Conservation (phyloP, 2,113 vertebrate genomes). For the Progne subis region DNA sequence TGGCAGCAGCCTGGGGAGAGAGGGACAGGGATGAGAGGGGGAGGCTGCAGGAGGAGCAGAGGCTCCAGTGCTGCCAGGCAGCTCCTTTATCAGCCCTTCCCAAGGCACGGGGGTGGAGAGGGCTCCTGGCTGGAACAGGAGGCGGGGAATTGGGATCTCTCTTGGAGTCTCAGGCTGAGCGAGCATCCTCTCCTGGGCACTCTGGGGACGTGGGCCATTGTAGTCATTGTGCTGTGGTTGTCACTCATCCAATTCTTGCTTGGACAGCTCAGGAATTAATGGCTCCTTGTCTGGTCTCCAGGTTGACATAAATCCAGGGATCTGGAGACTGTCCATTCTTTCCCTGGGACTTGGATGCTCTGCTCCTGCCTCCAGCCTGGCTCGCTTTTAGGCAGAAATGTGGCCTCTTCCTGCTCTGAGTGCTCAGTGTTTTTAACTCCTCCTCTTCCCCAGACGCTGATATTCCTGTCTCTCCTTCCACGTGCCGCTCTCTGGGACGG, state of each 20-base stretch:
- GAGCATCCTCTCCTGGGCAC: neutral
- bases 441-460: neutral
- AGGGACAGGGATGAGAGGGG: neutral
- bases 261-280: constrained; percentile 29
- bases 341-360: neutral
- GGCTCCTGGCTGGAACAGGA: neutral
- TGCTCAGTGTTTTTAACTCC: neutral
- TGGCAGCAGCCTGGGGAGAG: neutral
- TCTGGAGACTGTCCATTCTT: neutral
- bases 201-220: neutral
- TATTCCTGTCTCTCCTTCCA: neutral
- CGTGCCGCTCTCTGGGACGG: rapidly evolving
- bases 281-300: neutral
- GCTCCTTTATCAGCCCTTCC: neutral
- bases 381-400: neutral
- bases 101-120: neutral
- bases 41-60: neutral
- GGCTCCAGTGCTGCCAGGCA: neutral
- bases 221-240: neutral
- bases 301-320: constrained; percentile 26
- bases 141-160: neutral
- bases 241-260: neutral
- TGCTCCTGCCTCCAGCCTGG: neutral
- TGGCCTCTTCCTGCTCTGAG: neutral
- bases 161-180: neutral